These are phyloP conservation scores for Trissolcus basalis DNA, from an alignment of 1,140 invertebrate genomes.

Conservation along the genomic window DNA sequence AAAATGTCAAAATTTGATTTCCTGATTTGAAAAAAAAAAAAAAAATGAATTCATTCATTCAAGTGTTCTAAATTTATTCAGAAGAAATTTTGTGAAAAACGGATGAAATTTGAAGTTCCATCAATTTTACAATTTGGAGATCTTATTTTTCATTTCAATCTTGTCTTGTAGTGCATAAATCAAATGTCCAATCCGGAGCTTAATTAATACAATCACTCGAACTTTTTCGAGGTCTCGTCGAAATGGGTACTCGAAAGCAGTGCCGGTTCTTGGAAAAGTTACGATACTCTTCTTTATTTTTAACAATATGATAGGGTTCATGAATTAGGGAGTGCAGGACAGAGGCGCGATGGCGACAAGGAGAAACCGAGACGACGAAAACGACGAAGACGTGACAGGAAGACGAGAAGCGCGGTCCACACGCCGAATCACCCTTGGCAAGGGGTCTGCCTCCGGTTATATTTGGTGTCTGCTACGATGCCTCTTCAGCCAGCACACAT, in stretches of 20 bases:
- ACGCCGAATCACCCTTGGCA: slow-evolving; percentile 71
- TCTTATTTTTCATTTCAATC: no score
- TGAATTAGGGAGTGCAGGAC: slow-evolving; percentile 53
- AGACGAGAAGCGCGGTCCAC: slow-evolving; percentile 59
- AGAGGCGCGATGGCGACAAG: slow-evolving; percentile 37
- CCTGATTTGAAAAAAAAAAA: no score
- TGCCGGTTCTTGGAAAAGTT: slow-evolving; percentile 44
- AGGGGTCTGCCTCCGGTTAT: slow-evolving; percentile 72
- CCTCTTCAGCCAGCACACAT: slow-evolving; percentile 55
- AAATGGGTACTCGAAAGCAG: slow-evolving; percentile 24
- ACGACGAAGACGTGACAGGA: slow-evolving; percentile 50
- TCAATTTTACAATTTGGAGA: no score
- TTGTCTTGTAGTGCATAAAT: no score
- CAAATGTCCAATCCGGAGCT: no score
- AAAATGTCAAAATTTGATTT: no score
- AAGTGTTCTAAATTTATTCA: no score
- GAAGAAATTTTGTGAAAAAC: no score
- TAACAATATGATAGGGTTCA: slow-evolving; percentile 61
- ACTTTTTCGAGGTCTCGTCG: background rate
- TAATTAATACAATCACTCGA: background rate
- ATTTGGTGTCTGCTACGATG: slow-evolving; percentile 68
- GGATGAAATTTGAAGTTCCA: no score
- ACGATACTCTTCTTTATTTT: slow-evolving; percentile 54
- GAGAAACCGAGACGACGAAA: slow-evolving; percentile 32
- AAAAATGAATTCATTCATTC: no score